A percentile compares a stretch with the other conserved stretches of the same genome.
Evolutionary conservation across 2,113 vertebrate genomes (phyloP).

Genomic region (Crotalus helleri): DNA sequence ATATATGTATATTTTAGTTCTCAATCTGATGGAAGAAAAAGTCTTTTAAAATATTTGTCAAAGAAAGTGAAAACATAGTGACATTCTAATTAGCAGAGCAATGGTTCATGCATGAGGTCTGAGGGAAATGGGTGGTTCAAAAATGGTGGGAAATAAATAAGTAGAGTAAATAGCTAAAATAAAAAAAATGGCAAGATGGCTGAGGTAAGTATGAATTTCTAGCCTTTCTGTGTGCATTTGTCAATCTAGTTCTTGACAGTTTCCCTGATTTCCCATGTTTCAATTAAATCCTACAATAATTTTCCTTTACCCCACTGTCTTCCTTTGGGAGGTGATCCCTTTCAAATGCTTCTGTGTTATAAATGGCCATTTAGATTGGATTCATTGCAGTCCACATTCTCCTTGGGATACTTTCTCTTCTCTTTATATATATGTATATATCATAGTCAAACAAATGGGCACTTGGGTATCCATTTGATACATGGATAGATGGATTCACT

Average conservation of each 20-base stretch:
- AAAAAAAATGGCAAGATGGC: not conserved
- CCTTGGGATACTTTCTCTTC: not conserved
- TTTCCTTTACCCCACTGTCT: not conserved
- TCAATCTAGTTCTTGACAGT: not conserved
- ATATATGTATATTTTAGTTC: not conserved
- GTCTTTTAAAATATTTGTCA: not conserved
- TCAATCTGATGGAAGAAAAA: not conserved
- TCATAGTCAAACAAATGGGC: not conserved
- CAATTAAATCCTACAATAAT: not conserved
- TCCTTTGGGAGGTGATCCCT: not conserved
- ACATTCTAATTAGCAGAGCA: not conserved
- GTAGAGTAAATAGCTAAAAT: not conserved
- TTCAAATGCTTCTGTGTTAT: not conserved
- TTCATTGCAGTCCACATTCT: not conserved
- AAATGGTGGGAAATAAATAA: not conserved
- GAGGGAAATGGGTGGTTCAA: not conserved
- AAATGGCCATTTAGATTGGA: not conserved
- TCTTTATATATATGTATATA: too few species aligned
- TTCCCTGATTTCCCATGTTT: not conserved
- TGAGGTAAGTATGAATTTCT: not conserved
- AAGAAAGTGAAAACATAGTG: not conserved
- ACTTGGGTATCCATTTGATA: not conserved
- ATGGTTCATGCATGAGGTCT: not conserved
- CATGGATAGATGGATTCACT: not conserved
- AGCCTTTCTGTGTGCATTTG: not conserved